These are phyloP conservation scores for Cryptoleucopteryx plumbea DNA, from an alignment of 2,113 vertebrate genomes.

Conservation along the genomic window DNA sequence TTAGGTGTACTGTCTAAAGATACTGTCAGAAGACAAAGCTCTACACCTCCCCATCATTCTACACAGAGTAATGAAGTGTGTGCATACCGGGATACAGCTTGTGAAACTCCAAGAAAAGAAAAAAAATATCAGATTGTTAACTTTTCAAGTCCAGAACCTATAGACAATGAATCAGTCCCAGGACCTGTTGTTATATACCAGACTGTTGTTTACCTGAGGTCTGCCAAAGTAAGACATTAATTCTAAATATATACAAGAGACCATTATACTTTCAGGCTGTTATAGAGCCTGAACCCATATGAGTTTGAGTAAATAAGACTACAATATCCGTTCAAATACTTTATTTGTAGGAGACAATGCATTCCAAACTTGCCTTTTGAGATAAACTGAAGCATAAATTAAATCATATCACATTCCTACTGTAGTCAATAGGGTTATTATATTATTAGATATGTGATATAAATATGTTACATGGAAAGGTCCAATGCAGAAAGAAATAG, in stretches of 20 bases:
- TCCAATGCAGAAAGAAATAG: neutral
- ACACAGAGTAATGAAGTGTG: neutral
- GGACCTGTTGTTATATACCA: slow-evolving; percentile 63
- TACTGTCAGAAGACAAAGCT: slow-evolving; percentile 13
- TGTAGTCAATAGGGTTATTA: neutral
- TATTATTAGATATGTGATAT: neutral
- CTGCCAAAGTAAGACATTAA: slow-evolving; percentile 54
- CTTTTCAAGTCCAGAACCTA: slow-evolving; percentile 31
- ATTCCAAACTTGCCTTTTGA: neutral
- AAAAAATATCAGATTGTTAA: neutral
- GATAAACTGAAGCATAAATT: neutral
- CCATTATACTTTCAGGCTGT: neutral
- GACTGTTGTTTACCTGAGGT: slow-evolving; percentile 55
- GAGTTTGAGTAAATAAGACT: neutral
- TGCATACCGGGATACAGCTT: neutral
- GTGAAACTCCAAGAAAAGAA: neutral
- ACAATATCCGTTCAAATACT: neutral
- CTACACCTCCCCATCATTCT: neutral
- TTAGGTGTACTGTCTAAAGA: neutral
- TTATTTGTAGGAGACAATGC: neutral
- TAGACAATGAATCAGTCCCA: neutral
- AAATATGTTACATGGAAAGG: neutral
- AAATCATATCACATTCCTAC: neutral
- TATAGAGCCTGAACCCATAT: neutral
- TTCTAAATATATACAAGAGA: neutral